Evolutionary conservation across 2,888 invertebrate genomes (phyloP).

Genomic region (Netelia inedita): DNA sequence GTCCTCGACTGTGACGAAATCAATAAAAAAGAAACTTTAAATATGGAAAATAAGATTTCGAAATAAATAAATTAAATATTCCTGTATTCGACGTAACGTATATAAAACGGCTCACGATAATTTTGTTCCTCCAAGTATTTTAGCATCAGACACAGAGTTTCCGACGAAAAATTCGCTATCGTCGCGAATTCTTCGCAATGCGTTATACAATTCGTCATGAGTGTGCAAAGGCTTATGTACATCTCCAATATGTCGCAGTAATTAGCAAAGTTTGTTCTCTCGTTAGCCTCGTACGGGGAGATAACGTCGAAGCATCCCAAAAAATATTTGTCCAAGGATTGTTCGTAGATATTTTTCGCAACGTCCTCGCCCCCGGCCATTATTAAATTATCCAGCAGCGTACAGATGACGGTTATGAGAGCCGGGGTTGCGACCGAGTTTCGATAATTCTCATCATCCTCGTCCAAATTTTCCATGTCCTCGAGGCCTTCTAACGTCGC

Average conservation of each 20-base stretch:
- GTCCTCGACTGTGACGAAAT: conserved; percentile 79
- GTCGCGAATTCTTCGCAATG: conserved; percentile 83
- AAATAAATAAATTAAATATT: conserved; percentile 15
- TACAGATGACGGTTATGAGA: conserved; percentile 85
- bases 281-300: conserved; percentile 79
- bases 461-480: conserved; percentile 70
- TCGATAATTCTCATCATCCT: conserved; percentile 73
- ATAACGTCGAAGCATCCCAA: conserved; percentile 84
- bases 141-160: conserved; percentile 85
- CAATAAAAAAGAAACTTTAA: neutral
- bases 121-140: conserved; percentile 84
- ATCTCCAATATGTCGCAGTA: conserved; percentile 86
- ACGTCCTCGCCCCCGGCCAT: conserved; percentile 84
- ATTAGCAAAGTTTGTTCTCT: conserved; percentile 83
- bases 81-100: neutral
- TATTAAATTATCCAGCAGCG: conserved; percentile 85
- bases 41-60: neutral
- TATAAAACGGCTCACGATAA: conserved; percentile 84
- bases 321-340: conserved; percentile 85
- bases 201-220: conserved; percentile 84
- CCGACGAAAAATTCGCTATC: conserved; percentile 85
- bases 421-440: conserved; percentile 84
- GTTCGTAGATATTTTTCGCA: conserved; percentile 84
- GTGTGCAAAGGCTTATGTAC: conserved; percentile 85
- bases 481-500: conserved; percentile 66